phyloP scores from a whole-genome alignment of 2,113 vertebrate species.

The Hirundichthys speculiger region DNA sequence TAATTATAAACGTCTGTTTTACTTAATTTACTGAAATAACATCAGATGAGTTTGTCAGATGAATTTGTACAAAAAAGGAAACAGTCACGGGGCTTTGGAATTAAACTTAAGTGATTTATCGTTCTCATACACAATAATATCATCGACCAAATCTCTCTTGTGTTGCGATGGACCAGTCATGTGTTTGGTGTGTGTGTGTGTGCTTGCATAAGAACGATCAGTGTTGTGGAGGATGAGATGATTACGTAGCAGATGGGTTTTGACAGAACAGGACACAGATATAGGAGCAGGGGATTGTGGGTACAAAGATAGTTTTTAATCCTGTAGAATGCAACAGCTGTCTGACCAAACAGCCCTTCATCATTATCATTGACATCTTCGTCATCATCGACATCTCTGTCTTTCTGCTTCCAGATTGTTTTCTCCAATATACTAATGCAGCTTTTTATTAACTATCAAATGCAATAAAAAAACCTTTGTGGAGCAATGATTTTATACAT shows the following conservation, averaged over 20 bases:
- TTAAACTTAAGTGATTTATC: constrained; percentile 13
- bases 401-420: no score
- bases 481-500: no score
- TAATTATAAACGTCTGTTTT: no score
- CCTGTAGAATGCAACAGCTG: constrained; percentile 51
- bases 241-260: constrained; percentile 50
- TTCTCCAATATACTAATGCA: no score
- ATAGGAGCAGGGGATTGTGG: constrained; percentile 57
- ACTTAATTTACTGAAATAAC: no score
- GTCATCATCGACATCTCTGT: no score
- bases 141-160: constrained; percentile 14
- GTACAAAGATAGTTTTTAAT: constrained; percentile 62
- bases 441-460: no score
- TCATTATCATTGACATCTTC: neutral
- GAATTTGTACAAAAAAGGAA: no score
- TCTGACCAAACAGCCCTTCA: constrained; percentile 6
- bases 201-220: constrained; percentile 14
- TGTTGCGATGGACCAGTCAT: constrained; percentile 8
- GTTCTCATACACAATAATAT: constrained; percentile 9
- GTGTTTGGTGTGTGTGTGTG: constrained; percentile 3
- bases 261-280: constrained; percentile 35
- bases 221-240: constrained; percentile 49
- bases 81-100: neutral
- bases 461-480: no score
- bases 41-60: no score